Evolutionary conservation across 2,113 vertebrate genomes (phyloP).

Genomic region (Corythornis cristatus): DNA sequence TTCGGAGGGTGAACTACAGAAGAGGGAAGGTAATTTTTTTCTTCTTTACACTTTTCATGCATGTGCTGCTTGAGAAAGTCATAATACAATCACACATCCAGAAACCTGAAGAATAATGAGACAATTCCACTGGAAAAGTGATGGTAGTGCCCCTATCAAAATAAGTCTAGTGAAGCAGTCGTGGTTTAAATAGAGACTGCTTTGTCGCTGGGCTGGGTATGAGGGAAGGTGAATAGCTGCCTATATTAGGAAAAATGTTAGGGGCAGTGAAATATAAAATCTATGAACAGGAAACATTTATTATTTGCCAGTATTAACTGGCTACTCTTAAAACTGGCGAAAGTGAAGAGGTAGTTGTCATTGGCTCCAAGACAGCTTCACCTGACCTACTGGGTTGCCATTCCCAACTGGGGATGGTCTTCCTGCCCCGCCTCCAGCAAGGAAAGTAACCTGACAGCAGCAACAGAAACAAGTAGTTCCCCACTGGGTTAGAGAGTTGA

Average conservation of each 20-base stretch:
- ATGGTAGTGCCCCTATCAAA: background rate
- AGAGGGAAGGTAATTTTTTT: conserved; percentile 78
- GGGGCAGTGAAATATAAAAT: conserved; percentile 5
- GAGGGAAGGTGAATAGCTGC: conserved; percentile 22
- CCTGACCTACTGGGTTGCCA: background rate
- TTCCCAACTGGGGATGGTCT: background rate
- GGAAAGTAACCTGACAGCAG: background rate
- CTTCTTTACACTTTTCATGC: background rate
- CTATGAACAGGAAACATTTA: conserved; percentile 9
- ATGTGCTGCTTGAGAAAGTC: background rate
- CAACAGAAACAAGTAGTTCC: background rate
- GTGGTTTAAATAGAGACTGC: conserved; percentile 16
- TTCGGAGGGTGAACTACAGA: conserved; percentile 77
- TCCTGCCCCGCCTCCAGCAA: background rate
- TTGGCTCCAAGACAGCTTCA: conserved; percentile 23
- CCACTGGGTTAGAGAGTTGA: background rate
- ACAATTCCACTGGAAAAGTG: background rate
- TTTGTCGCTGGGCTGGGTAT: background rate
- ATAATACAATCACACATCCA: background rate
- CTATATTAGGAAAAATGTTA: conserved; percentile 25
- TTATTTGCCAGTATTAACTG: conserved; percentile 49
- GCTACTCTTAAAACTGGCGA: background rate
- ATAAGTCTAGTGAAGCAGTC: background rate
- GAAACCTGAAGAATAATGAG: background rate
- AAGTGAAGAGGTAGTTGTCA: background rate